These are phyloP conservation scores for Neomorphus geoffroyi DNA, from an alignment of 2,797 vertebrate genomes.

Conservation along the genomic window DNA sequence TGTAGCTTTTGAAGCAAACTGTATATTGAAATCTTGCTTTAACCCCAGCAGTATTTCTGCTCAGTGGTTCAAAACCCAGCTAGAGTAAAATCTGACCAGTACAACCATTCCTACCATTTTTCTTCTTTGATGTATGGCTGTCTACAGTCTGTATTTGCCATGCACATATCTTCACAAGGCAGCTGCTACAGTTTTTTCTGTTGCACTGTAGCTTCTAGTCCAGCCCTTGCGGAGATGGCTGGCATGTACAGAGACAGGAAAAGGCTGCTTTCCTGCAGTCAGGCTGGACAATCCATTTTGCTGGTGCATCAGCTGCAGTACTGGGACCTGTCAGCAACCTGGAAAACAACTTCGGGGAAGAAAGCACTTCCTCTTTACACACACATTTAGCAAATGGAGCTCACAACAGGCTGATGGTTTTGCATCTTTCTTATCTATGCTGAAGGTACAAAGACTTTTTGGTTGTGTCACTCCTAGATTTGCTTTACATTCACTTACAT, in stretches of 20 bases:
- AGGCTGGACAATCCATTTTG: neutral
- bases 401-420: neutral
- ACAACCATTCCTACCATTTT: too few species aligned
- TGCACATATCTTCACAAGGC: fast-evolving
- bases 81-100: neutral
- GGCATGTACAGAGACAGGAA: fast-evolving
- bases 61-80: neutral
- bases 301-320: too few species aligned
- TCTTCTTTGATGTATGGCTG: neutral
- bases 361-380: neutral
- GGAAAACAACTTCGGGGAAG: neutral
- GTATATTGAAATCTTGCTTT: neutral
- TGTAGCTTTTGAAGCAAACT: neutral
- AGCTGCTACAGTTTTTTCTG: neutral
- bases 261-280: neutral
- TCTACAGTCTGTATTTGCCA: neutral
- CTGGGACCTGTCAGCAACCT: neutral
- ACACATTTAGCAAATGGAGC: neutral
- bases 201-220: neutral
- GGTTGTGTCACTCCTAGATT: neutral
- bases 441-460: neutral
- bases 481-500: neutral
- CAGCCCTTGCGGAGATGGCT: too few species aligned
- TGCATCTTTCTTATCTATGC: neutral
- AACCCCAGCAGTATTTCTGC: neutral